Evolutionary conservation across 2,113 vertebrate species (phyloP), one percentile per base, ranked within the genome.

Genomic region (Trachemys scripta): DNA sequence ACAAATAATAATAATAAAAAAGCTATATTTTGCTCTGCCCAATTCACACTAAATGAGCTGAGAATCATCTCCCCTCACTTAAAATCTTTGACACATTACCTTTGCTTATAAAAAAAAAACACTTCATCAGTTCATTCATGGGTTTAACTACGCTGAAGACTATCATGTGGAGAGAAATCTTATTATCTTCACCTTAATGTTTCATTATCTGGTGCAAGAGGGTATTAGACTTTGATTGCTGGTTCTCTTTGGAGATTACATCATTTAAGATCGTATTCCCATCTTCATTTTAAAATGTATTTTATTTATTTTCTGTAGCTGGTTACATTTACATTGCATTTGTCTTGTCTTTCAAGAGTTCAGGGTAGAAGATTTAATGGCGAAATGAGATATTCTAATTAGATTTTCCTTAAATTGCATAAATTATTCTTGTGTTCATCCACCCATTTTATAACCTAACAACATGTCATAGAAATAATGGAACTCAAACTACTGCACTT

Each of bases 101-200:
- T 91, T 96, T 95, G 62, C 84, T 92, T 94, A 88, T 90, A 85
- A 95, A 94, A 95, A 94, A 96, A 94, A 97, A 96, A 91, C 82
- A 92, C 80, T 97, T 97, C 75, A 96, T 79, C 83, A 92, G 90
- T 89, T 94, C 96, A 82, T 96, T 97, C 90, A 82, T 92, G 92
- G 56, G 62, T 97, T 94, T 97, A 96, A 91, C 94, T 96, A 89
- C 89, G 56, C 76, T 89, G 93, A 94, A 96, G 96, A 93, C 94
- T 93, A 95, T 85, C 75, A 62, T 95, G 85, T 95, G 91, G 95
- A 98, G 96, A 94, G 91, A 96, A 97, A 95, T 96, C 91, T 96
- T 97, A 97, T 95, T 95, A 97, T 97, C 96, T 96, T 49, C 84
- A 96, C 84, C 69, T 96, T 97, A 97, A 95, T 94, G 90, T 94